Evolutionary conservation across 1,140 invertebrate genomes (phyloP).

Genomic region (fruit fly (Drosophila melanogaster)): Release_6_plus_ISO1_MT NT_033777.3:13879001-13879500

Average conservation of each 20-base stretch:
- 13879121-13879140: too few species aligned
- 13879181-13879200: too few species aligned
- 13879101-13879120: too few species aligned
- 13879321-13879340: constrained; percentile 40
- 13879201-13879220: too few species aligned
- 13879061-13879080: background rate
- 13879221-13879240: background rate
- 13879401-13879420: constrained; percentile 74
- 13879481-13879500: constrained; percentile 25
- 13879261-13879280: too few species aligned
- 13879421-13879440: constrained; percentile 81
- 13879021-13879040: constrained; percentile 79
- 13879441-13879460: constrained; percentile 83
- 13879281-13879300: background rate
- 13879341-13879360: constrained; percentile 32
- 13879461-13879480: constrained; percentile 59
- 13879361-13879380: constrained; percentile 59
- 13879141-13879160: too few species aligned
- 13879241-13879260: too few species aligned
- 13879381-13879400: constrained; percentile 82
- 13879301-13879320: background rate
- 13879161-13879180: too few species aligned
- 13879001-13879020: constrained; percentile 73
- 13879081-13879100: too few species aligned
- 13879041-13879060: constrained; percentile 70